Evolutionary conservation across 2,888 invertebrate species (phyloP).

Genomic region (Cistogaster globosa): DNA sequence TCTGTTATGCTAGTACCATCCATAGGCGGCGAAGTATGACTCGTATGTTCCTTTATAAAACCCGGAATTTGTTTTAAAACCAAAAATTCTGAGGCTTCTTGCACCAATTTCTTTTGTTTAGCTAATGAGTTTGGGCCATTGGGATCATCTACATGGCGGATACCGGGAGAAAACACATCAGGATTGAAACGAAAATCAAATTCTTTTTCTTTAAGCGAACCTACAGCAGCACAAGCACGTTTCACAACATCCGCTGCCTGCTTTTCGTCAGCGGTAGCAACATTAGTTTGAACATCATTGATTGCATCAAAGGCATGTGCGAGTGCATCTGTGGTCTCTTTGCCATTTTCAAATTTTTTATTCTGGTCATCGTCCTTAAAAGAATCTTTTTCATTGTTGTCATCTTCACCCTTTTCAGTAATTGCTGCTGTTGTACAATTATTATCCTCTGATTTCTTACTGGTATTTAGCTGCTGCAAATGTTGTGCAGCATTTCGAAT

Average conservation of each 20-base stretch:
- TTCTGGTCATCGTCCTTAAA: conserved; percentile 79
- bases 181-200: conserved; percentile 99
- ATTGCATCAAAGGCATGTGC: conserved; percentile 76
- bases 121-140: conserved; percentile 88
- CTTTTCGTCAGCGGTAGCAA: conserved; percentile 85
- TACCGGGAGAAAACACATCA: conserved; percentile 98
- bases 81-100: conserved; percentile 97
- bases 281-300: conserved; percentile 82
- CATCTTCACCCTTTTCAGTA: conserved; percentile 76
- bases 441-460: conserved; percentile 77
- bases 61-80: conserved; percentile 96
- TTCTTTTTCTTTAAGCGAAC: conserved; percentile 96
- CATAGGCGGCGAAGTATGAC: conserved; percentile 96
- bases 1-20: conserved; percentile 97
- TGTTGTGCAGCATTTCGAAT: conserved; percentile 98
- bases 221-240: conserved; percentile 95
- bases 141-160: conserved; percentile 89
- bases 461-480: conserved; percentile 91
- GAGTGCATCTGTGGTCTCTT: conserved; percentile 76
- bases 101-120: conserved; percentile 94
- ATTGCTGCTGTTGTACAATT: conserved; percentile 70
- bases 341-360: conserved; percentile 67
- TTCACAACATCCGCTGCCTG: conserved; percentile 93
- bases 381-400: conserved; percentile 73
- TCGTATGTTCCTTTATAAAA: conserved; percentile 95